These are phyloP conservation scores for Capromys pilorides DNA, from an alignment of 2,797 vertebrate species.

Conservation along the genomic window DNA sequence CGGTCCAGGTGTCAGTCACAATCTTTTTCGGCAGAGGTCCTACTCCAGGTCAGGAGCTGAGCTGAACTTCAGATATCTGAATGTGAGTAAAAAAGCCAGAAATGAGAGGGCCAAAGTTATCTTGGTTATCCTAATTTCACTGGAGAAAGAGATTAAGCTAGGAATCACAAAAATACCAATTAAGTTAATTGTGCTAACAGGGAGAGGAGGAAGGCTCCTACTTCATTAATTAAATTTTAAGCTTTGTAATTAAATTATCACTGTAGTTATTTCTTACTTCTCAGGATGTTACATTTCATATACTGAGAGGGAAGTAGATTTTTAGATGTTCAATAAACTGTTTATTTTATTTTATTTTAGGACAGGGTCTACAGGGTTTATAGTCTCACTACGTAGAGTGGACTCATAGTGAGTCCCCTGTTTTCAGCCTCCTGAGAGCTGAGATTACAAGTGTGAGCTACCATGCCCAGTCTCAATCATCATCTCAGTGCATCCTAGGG, in stretches of 20 bases:
- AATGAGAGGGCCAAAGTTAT: neutral
- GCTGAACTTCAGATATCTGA: neutral
- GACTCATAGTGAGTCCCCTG: no score
- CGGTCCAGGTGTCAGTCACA: neutral
- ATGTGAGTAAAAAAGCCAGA: neutral
- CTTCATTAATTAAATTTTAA: constrained; percentile 66
- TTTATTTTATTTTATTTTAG: neutral
- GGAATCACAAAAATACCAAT: constrained; percentile 64
- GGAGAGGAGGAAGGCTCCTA: constrained; percentile 23
- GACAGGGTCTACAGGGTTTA: no score
- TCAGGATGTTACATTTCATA: neutral
- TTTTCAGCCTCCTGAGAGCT: no score
- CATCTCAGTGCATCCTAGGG: no score
- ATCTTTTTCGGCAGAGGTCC: neutral
- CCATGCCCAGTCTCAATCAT: no score
- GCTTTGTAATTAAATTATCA: constrained; percentile 54
- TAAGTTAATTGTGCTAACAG: constrained; percentile 47
- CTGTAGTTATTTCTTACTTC: neutral
- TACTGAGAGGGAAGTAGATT: neutral
- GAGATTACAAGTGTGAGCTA: no score
- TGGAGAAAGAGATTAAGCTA: constrained; percentile 38
- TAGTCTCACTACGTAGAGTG: no score
- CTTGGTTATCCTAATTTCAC: constrained; percentile 22
- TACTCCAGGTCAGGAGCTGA: no score
- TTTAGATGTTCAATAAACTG: constrained; percentile 22